Evolutionary conservation across 2,113 vertebrate genomes (phyloP).

Genomic region (Symphodus melops): DNA sequence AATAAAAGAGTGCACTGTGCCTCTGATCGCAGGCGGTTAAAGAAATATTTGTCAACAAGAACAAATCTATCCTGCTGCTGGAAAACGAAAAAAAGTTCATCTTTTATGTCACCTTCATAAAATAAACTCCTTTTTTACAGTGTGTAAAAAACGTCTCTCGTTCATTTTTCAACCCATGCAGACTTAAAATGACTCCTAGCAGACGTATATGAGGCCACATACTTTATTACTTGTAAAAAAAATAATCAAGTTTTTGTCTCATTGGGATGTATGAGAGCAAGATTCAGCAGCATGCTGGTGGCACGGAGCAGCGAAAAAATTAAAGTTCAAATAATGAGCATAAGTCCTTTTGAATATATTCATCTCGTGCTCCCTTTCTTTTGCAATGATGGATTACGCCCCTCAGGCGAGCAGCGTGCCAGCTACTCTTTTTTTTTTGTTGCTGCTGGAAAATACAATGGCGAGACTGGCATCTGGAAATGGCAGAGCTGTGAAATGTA

Average conservation of each 20-base stretch:
- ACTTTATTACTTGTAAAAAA: constrained; percentile 2
- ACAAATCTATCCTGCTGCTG: constrained; percentile 42
- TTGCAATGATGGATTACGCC: constrained; percentile 68
- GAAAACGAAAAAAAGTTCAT: constrained; percentile 31
- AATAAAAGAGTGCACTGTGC: constrained; percentile 15
- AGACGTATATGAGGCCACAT: not conserved
- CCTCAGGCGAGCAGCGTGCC: constrained; percentile 61
- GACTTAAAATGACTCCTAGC: constrained; percentile 5
- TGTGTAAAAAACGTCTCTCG: not conserved
- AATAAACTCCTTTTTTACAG: constrained; percentile 27
- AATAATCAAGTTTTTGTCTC: constrained; percentile 3
- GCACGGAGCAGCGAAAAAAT: constrained; percentile 36
- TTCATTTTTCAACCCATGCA: constrained; percentile 21
- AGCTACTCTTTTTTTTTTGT: constrained; percentile 62
- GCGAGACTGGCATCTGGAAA: constrained; percentile 70
- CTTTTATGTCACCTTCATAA: constrained; percentile 12
- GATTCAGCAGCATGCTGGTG: constrained; percentile 21
- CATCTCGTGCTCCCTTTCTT: constrained; percentile 57
- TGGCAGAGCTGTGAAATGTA: constrained; percentile 66
- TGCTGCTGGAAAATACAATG: constrained; percentile 62
- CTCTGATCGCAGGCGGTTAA: constrained; percentile 47
- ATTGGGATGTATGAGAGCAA: not conserved
- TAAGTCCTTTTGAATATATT: constrained; percentile 61
- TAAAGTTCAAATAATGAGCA: constrained; percentile 63
- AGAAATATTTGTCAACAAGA: constrained; percentile 56